Evolutionary conservation across 2,113 vertebrate genomes (phyloP), one percentile per base, ranked within the genome.

Genomic region (Arvicanthis niloticus): DNA sequence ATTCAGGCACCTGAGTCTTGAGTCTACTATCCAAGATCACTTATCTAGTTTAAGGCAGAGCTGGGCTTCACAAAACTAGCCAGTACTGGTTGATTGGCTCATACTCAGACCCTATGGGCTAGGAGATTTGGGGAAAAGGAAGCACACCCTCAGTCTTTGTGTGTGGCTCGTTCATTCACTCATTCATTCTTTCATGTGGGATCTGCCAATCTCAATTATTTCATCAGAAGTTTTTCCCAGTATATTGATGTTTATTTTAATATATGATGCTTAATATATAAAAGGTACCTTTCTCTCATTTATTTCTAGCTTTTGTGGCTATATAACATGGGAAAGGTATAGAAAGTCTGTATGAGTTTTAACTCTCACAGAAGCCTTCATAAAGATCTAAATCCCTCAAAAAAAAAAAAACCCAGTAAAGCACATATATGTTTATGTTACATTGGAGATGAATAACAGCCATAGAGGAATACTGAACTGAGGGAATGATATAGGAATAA

Each of bases 31-130:
- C 37, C 4, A 45, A 73, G 48, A 29, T 45, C 68, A 34, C 16
- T 3, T n/a, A 29, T 15, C 24, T 40, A 58, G 67, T 11, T 68
- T 19, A 3, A 3, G 26, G n/a, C 40, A 85, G 81, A 42, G 24
- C 24, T 34, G 9, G 40, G 40, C 15, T 48, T 68, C 62, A 48
- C 26, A 19, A 86, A 48, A 42, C 45, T 31, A 3, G 0, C 45
- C 15, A 3, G 15, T 7, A 17, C 21, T 34, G 48, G 67, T 2
- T 65, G 17, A 11, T 16, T 34, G 45, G 17, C 7, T 37, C 24
- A 0, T 8, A 1, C 45, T 26, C 19, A 17, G 16, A 21, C 12
- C 21, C 26, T 10, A 8, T 8, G 13, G 21, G 12, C 1, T 48
- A 51, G 68, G 29, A 51, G 70, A 65, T 5, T 6, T 17, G 34